Conservation (phyloP, 2,888 invertebrate genomes). For the Diplazon laetatorius region DNA sequence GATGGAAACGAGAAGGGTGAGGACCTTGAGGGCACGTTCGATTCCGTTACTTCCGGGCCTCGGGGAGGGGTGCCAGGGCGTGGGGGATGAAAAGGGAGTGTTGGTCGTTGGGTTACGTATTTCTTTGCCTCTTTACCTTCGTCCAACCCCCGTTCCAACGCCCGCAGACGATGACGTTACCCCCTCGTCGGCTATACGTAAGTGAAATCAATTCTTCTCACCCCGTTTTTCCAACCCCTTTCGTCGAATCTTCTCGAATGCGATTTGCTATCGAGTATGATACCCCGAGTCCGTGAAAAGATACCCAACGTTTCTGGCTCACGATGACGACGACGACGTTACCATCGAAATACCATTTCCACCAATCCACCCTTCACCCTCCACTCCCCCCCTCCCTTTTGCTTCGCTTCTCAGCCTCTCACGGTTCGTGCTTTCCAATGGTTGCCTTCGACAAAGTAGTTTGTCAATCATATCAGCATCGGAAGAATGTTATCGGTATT, state of each 20-base stretch:
- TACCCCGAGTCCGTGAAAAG: constrained; percentile 22
- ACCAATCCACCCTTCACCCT: too few species aligned
- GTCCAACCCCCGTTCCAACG: constrained; percentile 1
- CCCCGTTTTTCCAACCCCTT: constrained; percentile 1
- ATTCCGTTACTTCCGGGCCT: neutral
- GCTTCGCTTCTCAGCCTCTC: too few species aligned
- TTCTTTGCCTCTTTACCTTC: neutral
- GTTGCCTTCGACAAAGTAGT: constrained; percentile 8
- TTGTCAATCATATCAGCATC: constrained; percentile 35
- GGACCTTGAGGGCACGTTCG: constrained; percentile 6
- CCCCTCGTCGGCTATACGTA: constrained; percentile 22
- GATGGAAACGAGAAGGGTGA: constrained; percentile 20
- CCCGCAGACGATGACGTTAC: constrained; percentile 11
- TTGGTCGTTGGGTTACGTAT: constrained; percentile 27
- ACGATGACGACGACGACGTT: constrained; percentile 7
- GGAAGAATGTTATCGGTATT: neutral
- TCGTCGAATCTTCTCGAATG: neutral
- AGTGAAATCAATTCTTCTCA: constrained; percentile 57
- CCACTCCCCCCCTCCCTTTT: too few species aligned
- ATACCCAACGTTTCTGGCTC: neutral
- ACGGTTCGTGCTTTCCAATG: neutral
- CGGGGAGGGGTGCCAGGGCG: neutral
- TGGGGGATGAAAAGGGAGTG: too few species aligned
- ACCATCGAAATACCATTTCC: constrained; percentile 20
- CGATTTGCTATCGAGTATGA: constrained; percentile 11